Base-by-base conservation (phyloP, 2,888 invertebrate genomes). In the Brenthis daphne region DNA sequence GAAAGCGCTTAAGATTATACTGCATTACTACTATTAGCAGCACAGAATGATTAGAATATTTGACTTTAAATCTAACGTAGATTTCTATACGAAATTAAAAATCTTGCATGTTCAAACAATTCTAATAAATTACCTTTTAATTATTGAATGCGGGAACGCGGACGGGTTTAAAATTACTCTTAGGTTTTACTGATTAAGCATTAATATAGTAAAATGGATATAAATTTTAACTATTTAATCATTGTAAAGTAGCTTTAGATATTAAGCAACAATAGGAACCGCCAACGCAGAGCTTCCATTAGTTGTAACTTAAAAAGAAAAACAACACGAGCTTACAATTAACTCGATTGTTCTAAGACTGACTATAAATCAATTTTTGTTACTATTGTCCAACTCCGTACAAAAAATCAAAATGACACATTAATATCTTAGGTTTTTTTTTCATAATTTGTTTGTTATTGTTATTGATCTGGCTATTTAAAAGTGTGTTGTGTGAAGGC, bases 331-430 rank as follows among this genome's bases (percentile, higher is more conserved):
- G 75, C 75, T 72, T 73, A 69, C 80, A 90, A 90, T 90, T 88
- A 88, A 80, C 80, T 79, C 80, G 81, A 88, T 90, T 89, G 90
- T 90, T 80, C 76, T 72, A 75, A 79, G 79, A 75, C 14, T 78
- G 79, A 75, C 29, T 48, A 61, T 60, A 57, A 69, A 69, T 56
- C 55, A 65, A 48, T 54, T 54, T 24, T 69, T 68, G 63, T 53
- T 53, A 63, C 43, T 54, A 54, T 63, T 54, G 43, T 54, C 0
- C 43, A 43, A 37, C 53, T 53, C 53, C 37, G 14, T 37, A 43
- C 29, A 24, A 63, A 29, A 43, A 4, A 51, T 20, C 12, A 63
- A 63, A 20, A 16, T 6, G 51, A 53, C 51, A 11, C 4, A 16
- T 14, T 53, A 37, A 33, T 16, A 50, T 63, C 12, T 6, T 37